Evolutionary conservation across 2,888 invertebrate species (phyloP), one percentile per base, ranked within the genome.

Genomic region (Aphidoletes aphidimyza): DNA sequence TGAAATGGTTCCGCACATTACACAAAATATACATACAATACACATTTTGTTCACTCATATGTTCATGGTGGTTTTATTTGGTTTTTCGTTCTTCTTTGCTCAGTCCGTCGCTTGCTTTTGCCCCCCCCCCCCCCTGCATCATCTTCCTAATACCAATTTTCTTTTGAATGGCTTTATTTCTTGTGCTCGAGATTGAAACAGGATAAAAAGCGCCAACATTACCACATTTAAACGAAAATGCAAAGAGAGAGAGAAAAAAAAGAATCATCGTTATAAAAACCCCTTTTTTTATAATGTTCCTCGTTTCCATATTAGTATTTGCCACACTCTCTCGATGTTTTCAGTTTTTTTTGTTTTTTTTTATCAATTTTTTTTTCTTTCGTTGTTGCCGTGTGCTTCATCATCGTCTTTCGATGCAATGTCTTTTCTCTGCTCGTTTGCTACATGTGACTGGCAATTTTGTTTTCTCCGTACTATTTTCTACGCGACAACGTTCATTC

Each of bases 91-190:
- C 22, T 81, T 54, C 17, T 54, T 17, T 54, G n/a, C n/a, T n/a
- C n/a, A n/a, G n/a, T n/a, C n/a, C 59, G 5, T 59, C 59, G 59
- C 19, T 59, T 59, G 3, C 19, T 47, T 47, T 47, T 11, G 17
- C 1, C 3, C 22, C 22, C 9, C 22, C 54, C 54, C 2, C 69
- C n/a, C n/a, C 42, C 14, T 42, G 42, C 42, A 42, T n/a, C 69
- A 30, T 69, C 34, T 69, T 81, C 37, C 22, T 37, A 22, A 81
- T 81, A 37, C 37, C 81, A 37, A 81, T 81, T 81, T 81, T 37
- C 81, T 81, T 81, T 81, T 81, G 81, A 81, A 81, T 81, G 81
- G 37, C 81, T 81, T 37, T 37, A 37, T 81, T 81, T 37, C 37
- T n/a, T 37, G 81, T 37, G 81, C 81, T 81, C 37, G 22, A 81